Evolutionary conservation across 2,113 vertebrate species (phyloP), one percentile per base, ranked within the genome.

Genomic region (Octodon degus): DNA sequence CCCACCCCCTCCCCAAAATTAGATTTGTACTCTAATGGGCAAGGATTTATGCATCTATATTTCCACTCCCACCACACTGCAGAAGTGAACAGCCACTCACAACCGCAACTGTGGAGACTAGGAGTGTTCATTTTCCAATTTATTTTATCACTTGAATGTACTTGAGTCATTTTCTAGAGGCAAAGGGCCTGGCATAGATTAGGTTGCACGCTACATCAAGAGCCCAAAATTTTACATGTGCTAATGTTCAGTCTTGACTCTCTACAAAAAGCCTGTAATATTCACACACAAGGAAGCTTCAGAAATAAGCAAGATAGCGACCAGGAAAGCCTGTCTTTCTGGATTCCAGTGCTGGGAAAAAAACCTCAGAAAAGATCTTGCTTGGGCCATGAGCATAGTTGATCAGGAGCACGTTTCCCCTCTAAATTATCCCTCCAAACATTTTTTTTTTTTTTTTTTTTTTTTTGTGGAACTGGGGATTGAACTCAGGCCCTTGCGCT

Each of bases 151-250:
- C 80, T 47, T 93, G 92, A 76, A 55, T 50, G 60, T 43, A 55
- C n/a, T 43, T 94, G 85, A 84, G 94, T 92, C 55, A 87, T 91
- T 96, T 95, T 93, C 95, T 92, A 80, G 58, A 87, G 24, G 79
- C 68, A 37, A 43, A 60, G 58, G 58, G 43, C 9, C 74, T 83
- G 83, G 89, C n/a, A 6, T 20, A 83, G 63, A 37, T 1, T 32
- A 27, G 25, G 55, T 62, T 40, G 50, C 34, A 0, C 24, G 40
- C 27, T 83, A 74, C 30, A 22, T 13, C 17, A 34, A 47, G 32
- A 76, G 95, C 86, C 72, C 53, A 34, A 67, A 43, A 43, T 30
- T 53, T 63, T 79, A 89, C 70, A 90, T 50, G 82, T 96, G 91
- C 67, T 79, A 8, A 62, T 63, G 58, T 50, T 76, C 60, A 55